Base-by-base conservation (phyloP, 64 coral and sea anemone species). In the Actinia tenebrosa region DNA sequence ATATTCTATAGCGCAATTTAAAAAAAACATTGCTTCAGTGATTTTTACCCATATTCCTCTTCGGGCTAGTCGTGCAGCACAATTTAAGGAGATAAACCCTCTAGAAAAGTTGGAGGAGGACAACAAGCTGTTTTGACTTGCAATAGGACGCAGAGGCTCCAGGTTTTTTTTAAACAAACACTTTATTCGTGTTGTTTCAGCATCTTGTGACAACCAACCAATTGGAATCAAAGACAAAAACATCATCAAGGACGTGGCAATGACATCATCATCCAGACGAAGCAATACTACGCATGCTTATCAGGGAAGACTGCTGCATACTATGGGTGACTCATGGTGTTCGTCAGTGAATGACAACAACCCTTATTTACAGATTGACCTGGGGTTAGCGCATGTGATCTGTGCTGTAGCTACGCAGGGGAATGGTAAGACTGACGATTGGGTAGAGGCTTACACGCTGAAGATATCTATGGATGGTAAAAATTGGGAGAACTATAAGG, bases 351-450 rank as follows among this genome's bases (percentile, higher is more conserved):
- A 64, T 44, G 83, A 85, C 56, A 26, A 17, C 5, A 3, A 44
- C 55, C 54, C 54, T 18, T 55, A 59, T 25, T 25, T 85, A 54
- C 83, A 85, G 25, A 64, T 85, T 58, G 83, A 85, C 58, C 46
- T 85, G 83, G 25, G 53, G 8, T 14, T 43, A 44, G 60, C 23
- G 15, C 22, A 85, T 45, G 83, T 85, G 4, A n/a, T 85, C 4
- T 85, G 83, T 61, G 83, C 55, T 4, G 58, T 85, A 18, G 83
- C 37, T 7, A 85, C 83, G 0, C 83, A 85, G 42, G 83, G 83
- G 16, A 64, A 85, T 20, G 42, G 50, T 18, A 85, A 85, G 42
- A 20, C 56, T 61, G 83, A 85, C 14, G 6, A 85, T 3, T 59
- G 50, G 83, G 83, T 85, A 7, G 16, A 45, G 52, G 14, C 6